phyloP scores from a whole-genome alignment of 2,888 invertebrate genomes.

The Ctena decussata region DNA sequence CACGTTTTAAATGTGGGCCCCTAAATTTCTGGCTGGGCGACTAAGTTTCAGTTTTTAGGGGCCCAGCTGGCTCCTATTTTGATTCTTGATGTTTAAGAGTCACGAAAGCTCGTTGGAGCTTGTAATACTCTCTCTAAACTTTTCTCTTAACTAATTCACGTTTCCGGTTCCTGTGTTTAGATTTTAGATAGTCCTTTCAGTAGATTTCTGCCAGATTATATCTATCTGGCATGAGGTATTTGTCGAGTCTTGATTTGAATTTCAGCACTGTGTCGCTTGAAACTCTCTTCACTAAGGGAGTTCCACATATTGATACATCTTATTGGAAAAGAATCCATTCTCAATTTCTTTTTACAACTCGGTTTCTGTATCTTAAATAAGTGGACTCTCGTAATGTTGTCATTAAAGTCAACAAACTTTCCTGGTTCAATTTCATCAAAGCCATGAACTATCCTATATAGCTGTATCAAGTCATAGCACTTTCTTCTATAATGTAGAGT shows the following conservation, averaged over 20 bases:
- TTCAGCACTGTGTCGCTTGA: background rate
- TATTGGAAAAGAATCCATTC: background rate
- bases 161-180: no score
- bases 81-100: no score
- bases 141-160: no score
- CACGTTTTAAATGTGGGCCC: no score
- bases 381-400: constrained; percentile 23
- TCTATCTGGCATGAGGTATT: constrained; percentile 6
- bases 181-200: no score
- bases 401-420: constrained; percentile 14
- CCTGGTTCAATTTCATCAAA: background rate
- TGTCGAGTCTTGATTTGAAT: background rate
- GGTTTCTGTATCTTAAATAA: constrained; percentile 12
- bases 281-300: constrained; percentile 5
- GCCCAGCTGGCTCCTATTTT: no score
- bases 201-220: no score
- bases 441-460: constrained; percentile 10
- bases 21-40: no score
- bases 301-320: constrained; percentile 6
- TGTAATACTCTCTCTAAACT: no score
- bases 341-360: constrained; percentile 4
- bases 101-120: no score
- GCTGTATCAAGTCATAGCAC: constrained; percentile 33
- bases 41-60: no score
- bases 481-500: constrained; percentile 20